Percentiles rank a stretch among this genome's conserved stretches.
These are phyloP conservation scores for Psittacula cyanocephala DNA, from an alignment of 2,113 vertebrate genomes.

Conservation along the genomic window DNA sequence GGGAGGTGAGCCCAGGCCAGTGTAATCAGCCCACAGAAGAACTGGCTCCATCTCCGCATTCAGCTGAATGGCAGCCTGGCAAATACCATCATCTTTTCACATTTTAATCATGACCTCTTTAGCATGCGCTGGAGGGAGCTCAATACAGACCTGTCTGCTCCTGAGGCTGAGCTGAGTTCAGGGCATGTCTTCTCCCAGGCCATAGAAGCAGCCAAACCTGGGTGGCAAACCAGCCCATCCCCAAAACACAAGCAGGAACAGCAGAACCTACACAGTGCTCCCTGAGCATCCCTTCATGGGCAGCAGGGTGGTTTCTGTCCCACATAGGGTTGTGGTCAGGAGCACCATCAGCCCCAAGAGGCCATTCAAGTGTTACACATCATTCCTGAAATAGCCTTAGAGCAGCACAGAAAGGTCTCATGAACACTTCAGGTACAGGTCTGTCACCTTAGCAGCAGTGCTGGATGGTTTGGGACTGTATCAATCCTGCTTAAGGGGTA, in stretches of 20 bases:
- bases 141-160: not conserved
- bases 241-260: not conserved
- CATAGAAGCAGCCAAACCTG: not conserved
- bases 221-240: not conserved
- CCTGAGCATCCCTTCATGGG: fast-evolving
- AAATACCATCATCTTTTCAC: not conserved
- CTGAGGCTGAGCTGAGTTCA: not conserved
- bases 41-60: not conserved
- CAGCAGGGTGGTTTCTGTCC: not conserved
- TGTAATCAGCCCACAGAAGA: not conserved
- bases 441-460: not conserved
- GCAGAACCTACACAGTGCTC: not conserved
- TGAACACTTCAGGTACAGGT: not conserved
- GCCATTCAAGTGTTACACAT: fast-evolving
- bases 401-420: not conserved
- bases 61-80: not conserved
- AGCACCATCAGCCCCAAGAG: not conserved
- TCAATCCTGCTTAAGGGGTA: not conserved
- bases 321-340: fast-evolving
- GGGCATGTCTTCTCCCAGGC: not conserved
- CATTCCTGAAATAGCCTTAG: not conserved
- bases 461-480: not conserved
- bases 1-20: not conserved
- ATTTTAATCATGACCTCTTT: not conserved
- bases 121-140: not conserved